These are phyloP conservation scores for Antitype chi DNA, from an alignment of 2,888 invertebrate species.

Conservation along the genomic window DNA sequence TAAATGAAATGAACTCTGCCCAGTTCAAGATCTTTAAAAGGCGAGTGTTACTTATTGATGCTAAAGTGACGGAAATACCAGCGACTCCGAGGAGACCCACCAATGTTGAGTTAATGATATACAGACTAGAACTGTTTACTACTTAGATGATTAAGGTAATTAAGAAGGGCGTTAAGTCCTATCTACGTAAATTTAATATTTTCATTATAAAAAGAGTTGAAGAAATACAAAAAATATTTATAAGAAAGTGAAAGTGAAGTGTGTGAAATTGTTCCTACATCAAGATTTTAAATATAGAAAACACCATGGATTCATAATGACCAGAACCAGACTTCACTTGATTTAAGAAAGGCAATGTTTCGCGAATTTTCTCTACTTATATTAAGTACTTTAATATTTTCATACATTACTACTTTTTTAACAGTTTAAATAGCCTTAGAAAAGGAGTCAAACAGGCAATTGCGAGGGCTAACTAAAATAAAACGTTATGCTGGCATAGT, in stretches of 20 bases:
- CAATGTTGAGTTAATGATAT: constrained; percentile 42
- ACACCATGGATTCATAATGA: background rate
- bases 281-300: constrained; percentile 1
- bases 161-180: constrained; percentile 4
- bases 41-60: constrained; percentile 65
- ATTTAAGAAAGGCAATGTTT: background rate
- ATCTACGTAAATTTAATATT: constrained; percentile 4
- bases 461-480: constrained; percentile 25
- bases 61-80: constrained; percentile 58
- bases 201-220: constrained; percentile 1
- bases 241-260: too few species aligned
- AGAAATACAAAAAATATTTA: constrained; percentile 16
- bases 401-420: background rate
- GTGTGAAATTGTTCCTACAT: too few species aligned
- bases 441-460: constrained; percentile 9
- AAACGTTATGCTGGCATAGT: constrained; percentile 36
- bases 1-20: constrained; percentile 65
- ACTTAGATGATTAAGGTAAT: constrained; percentile 17
- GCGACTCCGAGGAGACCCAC: background rate
- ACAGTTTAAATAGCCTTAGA: background rate
- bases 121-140: constrained; percentile 9
- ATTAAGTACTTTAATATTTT: background rate
- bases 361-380: background rate
- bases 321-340: background rate
- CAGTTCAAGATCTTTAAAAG: constrained; percentile 71